Evolutionary conservation across 2,113 vertebrate genomes (phyloP).

Genomic region (Nicator chloris): DNA sequence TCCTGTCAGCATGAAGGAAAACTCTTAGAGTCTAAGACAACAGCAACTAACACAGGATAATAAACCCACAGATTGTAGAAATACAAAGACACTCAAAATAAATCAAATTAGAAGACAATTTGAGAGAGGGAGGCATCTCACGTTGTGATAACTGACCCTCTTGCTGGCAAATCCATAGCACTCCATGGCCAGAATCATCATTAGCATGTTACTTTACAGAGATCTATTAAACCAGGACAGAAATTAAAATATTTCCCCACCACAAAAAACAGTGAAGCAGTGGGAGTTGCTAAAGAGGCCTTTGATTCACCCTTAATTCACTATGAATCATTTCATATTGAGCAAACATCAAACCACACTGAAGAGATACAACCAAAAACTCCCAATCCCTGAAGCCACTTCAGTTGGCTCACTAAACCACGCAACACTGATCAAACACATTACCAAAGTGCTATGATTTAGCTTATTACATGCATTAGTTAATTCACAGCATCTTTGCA

Average conservation of each 20-base stretch:
- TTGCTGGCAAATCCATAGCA: neutral
- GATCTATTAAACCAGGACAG: neutral
- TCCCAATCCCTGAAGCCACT: neutral
- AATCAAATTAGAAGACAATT: neutral
- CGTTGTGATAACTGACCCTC: neutral
- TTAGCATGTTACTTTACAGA: neutral
- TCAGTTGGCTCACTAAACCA: neutral
- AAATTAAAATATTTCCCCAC: neutral
- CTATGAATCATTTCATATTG: neutral
- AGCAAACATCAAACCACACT: slow-evolving; percentile 7
- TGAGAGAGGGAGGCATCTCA: neutral
- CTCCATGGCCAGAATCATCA: neutral
- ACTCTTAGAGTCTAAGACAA: neutral
- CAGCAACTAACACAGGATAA: neutral
- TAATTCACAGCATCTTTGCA: neutral
- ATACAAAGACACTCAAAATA: neutral
- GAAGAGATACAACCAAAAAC: neutral
- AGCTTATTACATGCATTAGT: neutral
- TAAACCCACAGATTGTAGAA: neutral
- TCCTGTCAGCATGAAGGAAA: neutral
- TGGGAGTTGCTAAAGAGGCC: neutral
- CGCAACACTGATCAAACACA: neutral
- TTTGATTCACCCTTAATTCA: slow-evolving; percentile 1
- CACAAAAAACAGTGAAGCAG: neutral
- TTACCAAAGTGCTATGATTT: neutral